A percentile compares a stretch with the other conserved stretches of the same genome.
Conservation (phyloP, 1,140 invertebrate species). For the Cephus cinctus region DNA sequence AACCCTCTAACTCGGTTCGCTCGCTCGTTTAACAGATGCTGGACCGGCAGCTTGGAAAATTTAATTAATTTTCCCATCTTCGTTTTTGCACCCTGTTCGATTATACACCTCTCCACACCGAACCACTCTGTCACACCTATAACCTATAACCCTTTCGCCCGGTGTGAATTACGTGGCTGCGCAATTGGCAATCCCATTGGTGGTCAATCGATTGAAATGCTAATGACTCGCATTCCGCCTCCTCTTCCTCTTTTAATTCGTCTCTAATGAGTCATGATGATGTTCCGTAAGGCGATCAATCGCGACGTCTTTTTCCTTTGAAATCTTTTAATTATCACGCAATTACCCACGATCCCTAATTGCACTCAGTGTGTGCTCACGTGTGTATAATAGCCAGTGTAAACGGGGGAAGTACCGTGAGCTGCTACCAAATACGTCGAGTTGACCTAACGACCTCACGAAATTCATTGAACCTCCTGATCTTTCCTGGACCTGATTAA, state of each 20-base stretch:
- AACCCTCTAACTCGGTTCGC: neutral
- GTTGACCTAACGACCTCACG: too few species aligned
- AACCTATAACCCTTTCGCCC: too few species aligned
- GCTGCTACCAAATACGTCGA: too few species aligned
- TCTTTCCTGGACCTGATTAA: too few species aligned
- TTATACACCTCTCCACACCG: too few species aligned
- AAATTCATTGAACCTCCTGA: too few species aligned
- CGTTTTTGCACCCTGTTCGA: neutral
- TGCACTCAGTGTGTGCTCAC: too few species aligned
- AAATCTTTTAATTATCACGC: constrained; percentile 28
- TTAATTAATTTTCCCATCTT: constrained; percentile 28
- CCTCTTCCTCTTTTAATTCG: constrained; percentile 11
- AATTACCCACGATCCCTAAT: too few species aligned
- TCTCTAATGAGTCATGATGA: constrained; percentile 15
- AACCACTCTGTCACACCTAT: constrained; percentile 2
- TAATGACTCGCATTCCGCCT: constrained; percentile 27
- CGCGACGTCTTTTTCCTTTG: neutral
- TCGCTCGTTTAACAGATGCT: too few species aligned
- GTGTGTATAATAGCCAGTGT: too few species aligned
- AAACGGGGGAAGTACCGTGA: too few species aligned
- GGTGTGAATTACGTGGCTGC: too few species aligned
- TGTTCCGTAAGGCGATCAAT: constrained; percentile 12
- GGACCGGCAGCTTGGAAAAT: constrained; percentile 15
- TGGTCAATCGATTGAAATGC: constrained; percentile 21
- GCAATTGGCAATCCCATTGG: neutral